Conservation (phyloP, 2,113 vertebrate species). For the Saimiri boliviensis region DNA sequence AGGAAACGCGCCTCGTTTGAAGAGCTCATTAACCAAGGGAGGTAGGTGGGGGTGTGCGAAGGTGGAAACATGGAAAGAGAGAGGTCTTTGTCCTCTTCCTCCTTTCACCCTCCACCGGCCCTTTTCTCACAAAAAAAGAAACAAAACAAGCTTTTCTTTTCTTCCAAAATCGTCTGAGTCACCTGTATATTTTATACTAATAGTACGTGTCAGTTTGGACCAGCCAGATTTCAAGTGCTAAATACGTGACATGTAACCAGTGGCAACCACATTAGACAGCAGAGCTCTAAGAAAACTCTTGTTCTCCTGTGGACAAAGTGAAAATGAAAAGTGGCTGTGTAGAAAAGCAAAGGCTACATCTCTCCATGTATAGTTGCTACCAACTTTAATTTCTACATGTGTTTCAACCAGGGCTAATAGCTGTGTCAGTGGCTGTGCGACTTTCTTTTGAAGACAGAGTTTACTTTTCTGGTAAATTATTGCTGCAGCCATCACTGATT, state of each 20-base stretch:
- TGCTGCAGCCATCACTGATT: slow-evolving; percentile 86
- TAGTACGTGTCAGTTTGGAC: not conserved
- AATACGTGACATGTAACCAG: not conserved
- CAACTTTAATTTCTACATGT: not conserved
- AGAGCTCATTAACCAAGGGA: not conserved
- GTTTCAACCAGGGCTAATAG: slow-evolving; percentile 89
- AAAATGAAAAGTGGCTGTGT: not conserved
- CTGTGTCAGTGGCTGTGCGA: slow-evolving; percentile 85
- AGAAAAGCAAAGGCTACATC: not conserved
- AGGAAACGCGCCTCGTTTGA: not conserved
- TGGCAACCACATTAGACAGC: not conserved
- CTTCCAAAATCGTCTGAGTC: not conserved
- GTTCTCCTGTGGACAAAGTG: not conserved
- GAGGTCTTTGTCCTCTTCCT: not conserved
- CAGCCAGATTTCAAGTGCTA: not conserved
- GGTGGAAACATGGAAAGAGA: not conserved
- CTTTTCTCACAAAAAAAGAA: not conserved
- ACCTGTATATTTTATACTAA: not conserved
- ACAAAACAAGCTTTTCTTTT: not conserved
- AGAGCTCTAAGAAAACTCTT: not conserved
- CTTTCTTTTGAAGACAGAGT: slow-evolving; percentile 82
- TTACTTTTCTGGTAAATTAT: slow-evolving; percentile 78
- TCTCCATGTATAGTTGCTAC: not conserved
- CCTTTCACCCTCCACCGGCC: too few species aligned
- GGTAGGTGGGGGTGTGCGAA: not conserved